A percentile compares a stretch with the other conserved stretches of the same genome.
phyloP scores from a whole-genome alignment of 2,888 invertebrate genomes.

The Euzophera pinguis region DNA sequence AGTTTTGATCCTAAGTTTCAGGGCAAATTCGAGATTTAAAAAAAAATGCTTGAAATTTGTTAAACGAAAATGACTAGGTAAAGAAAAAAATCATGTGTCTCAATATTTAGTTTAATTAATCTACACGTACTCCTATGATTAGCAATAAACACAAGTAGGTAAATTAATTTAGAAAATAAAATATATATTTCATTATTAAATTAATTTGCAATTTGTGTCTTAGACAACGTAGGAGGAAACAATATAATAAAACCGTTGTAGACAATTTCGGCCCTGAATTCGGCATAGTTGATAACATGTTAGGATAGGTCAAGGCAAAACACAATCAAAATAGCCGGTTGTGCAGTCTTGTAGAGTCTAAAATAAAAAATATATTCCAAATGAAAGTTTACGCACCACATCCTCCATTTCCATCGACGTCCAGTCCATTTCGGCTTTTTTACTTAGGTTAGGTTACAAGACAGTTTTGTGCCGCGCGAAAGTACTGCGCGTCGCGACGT shows the following conservation, averaged over 20 bases:
- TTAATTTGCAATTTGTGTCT: constrained; percentile 19
- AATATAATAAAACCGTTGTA: constrained; percentile 21
- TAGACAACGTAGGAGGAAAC: constrained; percentile 25
- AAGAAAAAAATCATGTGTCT: too few species aligned
- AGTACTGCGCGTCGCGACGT: constrained; percentile 75
- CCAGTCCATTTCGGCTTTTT: constrained; percentile 70
- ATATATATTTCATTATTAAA: constrained; percentile 1
- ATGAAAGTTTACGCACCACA: constrained; percentile 64
- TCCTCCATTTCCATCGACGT: constrained; percentile 63
- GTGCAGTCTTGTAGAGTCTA: neutral
- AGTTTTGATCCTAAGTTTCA: too few species aligned
- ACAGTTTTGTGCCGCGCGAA: constrained; percentile 58
- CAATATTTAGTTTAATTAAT: too few species aligned
- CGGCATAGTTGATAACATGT: constrained; percentile 59
- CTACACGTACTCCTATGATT: too few species aligned
- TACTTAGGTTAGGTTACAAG: constrained; percentile 53
- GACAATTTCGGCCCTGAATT: constrained; percentile 44
- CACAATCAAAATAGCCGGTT: constrained; percentile 23
- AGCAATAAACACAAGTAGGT: too few species aligned
- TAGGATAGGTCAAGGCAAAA: constrained; percentile 74
- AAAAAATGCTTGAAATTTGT: too few species aligned
- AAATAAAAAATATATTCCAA: constrained; percentile 16
- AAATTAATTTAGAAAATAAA: neutral
- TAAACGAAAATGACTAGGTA: too few species aligned
- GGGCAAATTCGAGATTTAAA: too few species aligned